Conservation (phyloP, 2,888 invertebrate species). For the Formica aserva region DNA sequence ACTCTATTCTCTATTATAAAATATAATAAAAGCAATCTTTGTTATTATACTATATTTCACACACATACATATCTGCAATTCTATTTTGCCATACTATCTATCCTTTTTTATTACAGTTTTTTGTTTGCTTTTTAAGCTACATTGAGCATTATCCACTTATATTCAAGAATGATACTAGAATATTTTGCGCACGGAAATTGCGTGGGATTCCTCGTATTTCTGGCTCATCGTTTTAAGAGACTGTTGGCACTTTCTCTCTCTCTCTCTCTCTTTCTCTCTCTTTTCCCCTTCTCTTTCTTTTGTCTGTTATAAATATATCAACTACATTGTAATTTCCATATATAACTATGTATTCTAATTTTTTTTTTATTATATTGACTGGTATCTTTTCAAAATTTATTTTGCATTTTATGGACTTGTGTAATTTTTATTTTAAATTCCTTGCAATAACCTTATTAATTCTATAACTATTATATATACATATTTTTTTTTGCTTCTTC, state of each 20-base stretch:
- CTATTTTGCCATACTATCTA: background rate
- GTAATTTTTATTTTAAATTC: background rate
- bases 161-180: conserved; percentile 14
- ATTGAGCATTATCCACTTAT: background rate
- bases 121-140: background rate
- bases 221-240: conserved; percentile 7
- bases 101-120: background rate
- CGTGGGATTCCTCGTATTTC: conserved; percentile 2
- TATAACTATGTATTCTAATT: background rate
- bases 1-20: background rate
- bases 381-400: background rate
- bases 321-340: background rate
- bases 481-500: background rate
- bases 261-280: background rate
- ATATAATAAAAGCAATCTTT: background rate
- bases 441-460: background rate
- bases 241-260: background rate
- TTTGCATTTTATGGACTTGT: background rate
- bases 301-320: background rate
- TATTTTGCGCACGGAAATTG: conserved; percentile 16
- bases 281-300: no score
- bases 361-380: background rate
- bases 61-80: background rate
- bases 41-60: background rate
- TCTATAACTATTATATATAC: background rate